Evolutionary conservation across 2,888 invertebrate genomes (phyloP).

Genomic region (Sminthurides aquaticus): DNA sequence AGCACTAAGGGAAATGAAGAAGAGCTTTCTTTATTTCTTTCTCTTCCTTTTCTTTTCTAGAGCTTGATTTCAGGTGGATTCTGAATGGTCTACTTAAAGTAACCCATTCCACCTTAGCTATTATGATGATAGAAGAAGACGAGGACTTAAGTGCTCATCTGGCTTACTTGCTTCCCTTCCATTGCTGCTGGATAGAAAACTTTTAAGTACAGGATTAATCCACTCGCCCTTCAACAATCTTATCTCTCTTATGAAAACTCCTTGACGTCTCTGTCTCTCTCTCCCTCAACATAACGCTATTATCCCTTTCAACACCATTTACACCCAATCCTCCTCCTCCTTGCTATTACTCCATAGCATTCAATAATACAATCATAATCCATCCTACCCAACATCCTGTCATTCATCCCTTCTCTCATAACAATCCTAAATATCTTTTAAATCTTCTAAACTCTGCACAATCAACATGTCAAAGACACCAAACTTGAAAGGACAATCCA

Average conservation of each 20-base stretch:
- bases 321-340: not conserved
- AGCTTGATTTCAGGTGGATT: no score
- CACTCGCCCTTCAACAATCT: conserved; percentile 6
- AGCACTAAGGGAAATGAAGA: conserved; percentile 4
- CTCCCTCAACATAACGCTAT: not conserved
- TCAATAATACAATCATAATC: not conserved
- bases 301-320: not conserved
- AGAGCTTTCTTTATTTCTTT: not conserved
- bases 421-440: not conserved
- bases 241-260: not conserved
- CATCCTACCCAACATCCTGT: not conserved
- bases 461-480: no score
- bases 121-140: no score
- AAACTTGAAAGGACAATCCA: no score
- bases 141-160: conserved; percentile 1
- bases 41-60: not conserved
- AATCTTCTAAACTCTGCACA: not conserved
- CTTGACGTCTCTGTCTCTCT: conserved; percentile 1
- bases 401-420: not conserved
- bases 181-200: not conserved
- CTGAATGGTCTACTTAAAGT: no score
- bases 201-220: not conserved
- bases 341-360: not conserved
- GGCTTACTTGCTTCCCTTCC: no score
- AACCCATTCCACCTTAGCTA: no score